phyloP scores from a whole-genome alignment of 2,888 invertebrate species.

The Thymelicus acteon region DNA sequence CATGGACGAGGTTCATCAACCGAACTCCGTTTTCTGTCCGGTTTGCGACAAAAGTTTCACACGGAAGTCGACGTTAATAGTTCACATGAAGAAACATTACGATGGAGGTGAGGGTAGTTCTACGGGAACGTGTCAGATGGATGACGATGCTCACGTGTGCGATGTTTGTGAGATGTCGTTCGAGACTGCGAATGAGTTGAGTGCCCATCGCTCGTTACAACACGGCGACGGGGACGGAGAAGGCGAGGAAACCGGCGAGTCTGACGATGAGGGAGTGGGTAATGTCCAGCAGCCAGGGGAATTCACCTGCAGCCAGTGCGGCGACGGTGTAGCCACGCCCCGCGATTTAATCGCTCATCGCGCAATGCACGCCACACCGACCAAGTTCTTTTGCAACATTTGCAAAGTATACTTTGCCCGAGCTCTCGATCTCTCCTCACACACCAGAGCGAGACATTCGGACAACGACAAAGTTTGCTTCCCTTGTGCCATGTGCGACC shows the following conservation, averaged over 20 bases:
- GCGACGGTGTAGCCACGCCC: slow-evolving; percentile 82
- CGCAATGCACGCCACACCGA: slow-evolving; percentile 80
- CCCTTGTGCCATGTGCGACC: slow-evolving; percentile 85
- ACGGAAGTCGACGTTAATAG: slow-evolving; percentile 85
- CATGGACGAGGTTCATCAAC: slow-evolving; percentile 83
- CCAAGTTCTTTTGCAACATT: slow-evolving; percentile 84
- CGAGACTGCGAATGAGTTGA: slow-evolving; percentile 82
- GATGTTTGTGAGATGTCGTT: slow-evolving; percentile 86
- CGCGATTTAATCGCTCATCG: slow-evolving; percentile 84
- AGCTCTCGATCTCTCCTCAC: slow-evolving; percentile 74
- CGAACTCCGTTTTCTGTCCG: slow-evolving; percentile 84
- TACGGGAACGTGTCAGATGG: slow-evolving; percentile 54
- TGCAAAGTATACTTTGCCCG: slow-evolving; percentile 83
- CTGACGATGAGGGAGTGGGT: slow-evolving; percentile 68
- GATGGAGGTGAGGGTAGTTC: slow-evolving; percentile 71
- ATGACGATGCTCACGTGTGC: slow-evolving; percentile 78
- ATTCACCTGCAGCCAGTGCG: slow-evolving; percentile 83
- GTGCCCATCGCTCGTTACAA: slow-evolving; percentile 85
- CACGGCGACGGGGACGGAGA: slow-evolving; percentile 60
- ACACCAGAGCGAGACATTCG: slow-evolving; percentile 78
- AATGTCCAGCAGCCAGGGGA: slow-evolving; percentile 70
- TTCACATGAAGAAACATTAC: slow-evolving; percentile 87
- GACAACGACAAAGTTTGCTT: slow-evolving; percentile 83
- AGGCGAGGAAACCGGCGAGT: slow-evolving; percentile 59
- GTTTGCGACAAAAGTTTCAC: slow-evolving; percentile 87